These are phyloP conservation scores for Grallaria varia DNA, from an alignment of 2,113 vertebrate genomes.

Conservation along the genomic window DNA sequence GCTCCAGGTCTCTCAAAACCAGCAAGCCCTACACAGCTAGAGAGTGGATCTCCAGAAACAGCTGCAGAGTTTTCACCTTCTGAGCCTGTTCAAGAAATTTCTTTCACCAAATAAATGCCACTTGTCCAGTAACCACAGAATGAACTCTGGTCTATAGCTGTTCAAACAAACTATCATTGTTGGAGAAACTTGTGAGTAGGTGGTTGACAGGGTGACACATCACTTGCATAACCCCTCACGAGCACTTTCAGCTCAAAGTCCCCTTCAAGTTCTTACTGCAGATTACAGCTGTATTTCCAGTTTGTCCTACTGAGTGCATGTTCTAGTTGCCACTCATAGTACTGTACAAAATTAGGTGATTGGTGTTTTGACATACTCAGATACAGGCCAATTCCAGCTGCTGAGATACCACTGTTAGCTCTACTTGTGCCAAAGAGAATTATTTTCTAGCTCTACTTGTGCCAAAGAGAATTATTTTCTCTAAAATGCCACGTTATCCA, in stretches of 20 bases:
- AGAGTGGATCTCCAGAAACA: neutral
- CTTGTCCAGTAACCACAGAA: neutral
- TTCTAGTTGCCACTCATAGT: neutral
- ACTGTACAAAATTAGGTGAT: neutral
- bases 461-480: neutral
- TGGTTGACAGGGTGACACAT: neutral
- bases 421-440: neutral
- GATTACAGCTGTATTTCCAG: neutral
- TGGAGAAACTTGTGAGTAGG: neutral
- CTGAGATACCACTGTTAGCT: neutral
- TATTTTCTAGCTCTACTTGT: neutral
- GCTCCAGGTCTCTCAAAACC: neutral
- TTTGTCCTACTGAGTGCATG: neutral
- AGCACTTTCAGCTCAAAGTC: neutral
- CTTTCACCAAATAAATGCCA: neutral
- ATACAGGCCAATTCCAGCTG: neutral
- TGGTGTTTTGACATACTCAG: neutral
- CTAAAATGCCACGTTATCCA: fast-evolving
- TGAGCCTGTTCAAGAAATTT: neutral
- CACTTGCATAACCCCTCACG: neutral
- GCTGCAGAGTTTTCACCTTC: neutral
- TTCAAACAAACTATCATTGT: neutral
- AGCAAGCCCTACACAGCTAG: neutral
- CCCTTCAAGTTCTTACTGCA: neutral
- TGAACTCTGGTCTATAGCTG: neutral